phyloP scores from a whole-genome alignment of 2,888 invertebrate species.

The Neria commutata region DNA sequence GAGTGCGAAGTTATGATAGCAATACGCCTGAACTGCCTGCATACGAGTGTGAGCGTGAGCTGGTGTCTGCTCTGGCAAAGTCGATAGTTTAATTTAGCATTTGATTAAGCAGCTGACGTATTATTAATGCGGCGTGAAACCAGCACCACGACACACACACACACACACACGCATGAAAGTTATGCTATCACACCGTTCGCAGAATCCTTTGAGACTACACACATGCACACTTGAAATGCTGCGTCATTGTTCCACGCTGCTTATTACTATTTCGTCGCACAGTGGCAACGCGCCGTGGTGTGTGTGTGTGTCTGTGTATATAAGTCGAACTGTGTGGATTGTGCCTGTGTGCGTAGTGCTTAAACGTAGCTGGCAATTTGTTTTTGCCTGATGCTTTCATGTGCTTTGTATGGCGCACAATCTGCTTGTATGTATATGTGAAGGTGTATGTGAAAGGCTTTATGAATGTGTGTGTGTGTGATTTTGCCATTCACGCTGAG shows the following conservation, averaged over 20 bases:
- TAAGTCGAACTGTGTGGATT: too few species aligned
- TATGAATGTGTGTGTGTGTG: too few species aligned
- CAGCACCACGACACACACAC: not conserved
- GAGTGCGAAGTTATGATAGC: not conserved
- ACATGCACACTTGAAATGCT: not conserved
- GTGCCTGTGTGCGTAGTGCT: too few species aligned
- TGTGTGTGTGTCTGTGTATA: not conserved
- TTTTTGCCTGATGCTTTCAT: too few species aligned
- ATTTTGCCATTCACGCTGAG: not conserved
- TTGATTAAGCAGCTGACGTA: not conserved
- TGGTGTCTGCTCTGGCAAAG: not conserved
- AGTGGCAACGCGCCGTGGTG: not conserved
- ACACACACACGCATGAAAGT: not conserved
- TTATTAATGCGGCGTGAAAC: not conserved
- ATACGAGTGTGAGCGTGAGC: too few species aligned
- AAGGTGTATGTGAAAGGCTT: too few species aligned
- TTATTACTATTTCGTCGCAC: not conserved
- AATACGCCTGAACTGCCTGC: not conserved
- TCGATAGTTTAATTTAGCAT: slow-evolving; percentile 1
- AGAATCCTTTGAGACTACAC: not conserved
- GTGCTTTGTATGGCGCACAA: too few species aligned
- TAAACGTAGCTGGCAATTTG: too few species aligned
- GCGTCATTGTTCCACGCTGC: not conserved
- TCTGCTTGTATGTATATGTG: too few species aligned
- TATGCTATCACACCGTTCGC: not conserved